Evolutionary conservation across 1,140 invertebrate genomes (phyloP).

Genomic region (Conopomorpha cramerella): DNA sequence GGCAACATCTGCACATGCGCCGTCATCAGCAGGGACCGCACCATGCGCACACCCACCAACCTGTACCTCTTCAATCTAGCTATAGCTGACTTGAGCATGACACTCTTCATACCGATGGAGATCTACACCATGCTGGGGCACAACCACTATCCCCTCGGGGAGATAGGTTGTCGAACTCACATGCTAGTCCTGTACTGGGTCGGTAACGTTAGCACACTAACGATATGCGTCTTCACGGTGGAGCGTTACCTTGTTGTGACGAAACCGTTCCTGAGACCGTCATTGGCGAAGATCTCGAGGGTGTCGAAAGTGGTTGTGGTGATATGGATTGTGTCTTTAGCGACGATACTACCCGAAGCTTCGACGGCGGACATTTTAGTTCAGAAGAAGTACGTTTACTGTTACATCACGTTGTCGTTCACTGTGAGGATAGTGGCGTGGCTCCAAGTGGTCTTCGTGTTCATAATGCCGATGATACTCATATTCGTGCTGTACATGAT

Average conservation of each 20-base stretch:
- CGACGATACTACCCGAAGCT: conserved; percentile 78
- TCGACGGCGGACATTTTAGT: conserved; percentile 69
- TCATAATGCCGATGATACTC: conserved; percentile 80
- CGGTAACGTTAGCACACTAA: conserved; percentile 90
- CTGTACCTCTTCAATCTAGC: conserved; percentile 93
- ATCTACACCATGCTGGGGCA: conserved; percentile 84
- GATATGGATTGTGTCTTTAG: conserved; percentile 72
- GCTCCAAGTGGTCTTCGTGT: conserved; percentile 82
- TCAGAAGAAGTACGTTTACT: conserved; percentile 50
- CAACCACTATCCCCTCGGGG: conserved; percentile 84
- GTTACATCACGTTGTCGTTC: conserved; percentile 53
- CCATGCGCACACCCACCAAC: conserved; percentile 90
- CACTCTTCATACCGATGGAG: conserved; percentile 79
- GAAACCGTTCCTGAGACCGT: conserved; percentile 75
- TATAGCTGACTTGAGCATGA: conserved; percentile 85
- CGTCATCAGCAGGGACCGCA: conserved; percentile 87
- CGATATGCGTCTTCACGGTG: conserved; percentile 79
- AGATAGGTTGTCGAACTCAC: conserved; percentile 81
- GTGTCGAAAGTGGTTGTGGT: conserved; percentile 72
- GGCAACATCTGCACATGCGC: conserved; percentile 92
- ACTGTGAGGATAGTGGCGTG: conserved; percentile 70
- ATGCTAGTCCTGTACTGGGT: conserved; percentile 84
- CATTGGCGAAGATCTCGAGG: conserved; percentile 77
- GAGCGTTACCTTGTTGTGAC: conserved; percentile 81
- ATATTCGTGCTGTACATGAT: conserved; percentile 83